These are phyloP conservation scores for Gila robusta DNA, from an alignment of 2,797 vertebrate species.

Conservation along the genomic window DNA sequence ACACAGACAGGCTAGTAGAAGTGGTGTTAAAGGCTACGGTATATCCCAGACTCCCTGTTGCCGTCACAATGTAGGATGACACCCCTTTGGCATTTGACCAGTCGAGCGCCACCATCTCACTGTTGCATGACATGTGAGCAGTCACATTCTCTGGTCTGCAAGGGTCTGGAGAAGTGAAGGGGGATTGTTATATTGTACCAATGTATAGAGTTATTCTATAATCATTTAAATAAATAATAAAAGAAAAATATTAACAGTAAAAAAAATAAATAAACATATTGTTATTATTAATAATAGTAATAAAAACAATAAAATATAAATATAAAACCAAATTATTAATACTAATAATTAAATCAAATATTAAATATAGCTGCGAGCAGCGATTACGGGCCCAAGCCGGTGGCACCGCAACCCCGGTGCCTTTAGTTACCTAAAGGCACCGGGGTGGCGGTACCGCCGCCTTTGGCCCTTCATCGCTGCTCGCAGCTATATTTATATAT, in stretches of 20 bases:
- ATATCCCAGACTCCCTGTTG: constrained; percentile 66
- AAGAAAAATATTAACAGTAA: neutral
- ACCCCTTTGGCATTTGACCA: constrained; percentile 68
- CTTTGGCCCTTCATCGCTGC: no score
- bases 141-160: constrained; percentile 70
- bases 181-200: neutral
- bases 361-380: no score
- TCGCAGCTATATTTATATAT: no score
- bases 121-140: constrained; percentile 65
- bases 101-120: constrained; percentile 64
- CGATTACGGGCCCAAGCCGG: no score
- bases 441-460: no score
- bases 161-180: constrained; percentile 66
- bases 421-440: no score
- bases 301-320: neutral
- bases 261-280: neutral
- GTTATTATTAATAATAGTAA: neutral
- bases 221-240: neutral
- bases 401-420: no score
- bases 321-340: neutral
- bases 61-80: constrained; percentile 67
- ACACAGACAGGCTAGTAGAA: constrained; percentile 54
- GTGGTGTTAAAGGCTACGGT: constrained; percentile 61
- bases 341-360: neutral
- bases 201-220: neutral